Base-by-base conservation (phyloP, 2,888 invertebrate species). In the Spicauda simplicius region DNA sequence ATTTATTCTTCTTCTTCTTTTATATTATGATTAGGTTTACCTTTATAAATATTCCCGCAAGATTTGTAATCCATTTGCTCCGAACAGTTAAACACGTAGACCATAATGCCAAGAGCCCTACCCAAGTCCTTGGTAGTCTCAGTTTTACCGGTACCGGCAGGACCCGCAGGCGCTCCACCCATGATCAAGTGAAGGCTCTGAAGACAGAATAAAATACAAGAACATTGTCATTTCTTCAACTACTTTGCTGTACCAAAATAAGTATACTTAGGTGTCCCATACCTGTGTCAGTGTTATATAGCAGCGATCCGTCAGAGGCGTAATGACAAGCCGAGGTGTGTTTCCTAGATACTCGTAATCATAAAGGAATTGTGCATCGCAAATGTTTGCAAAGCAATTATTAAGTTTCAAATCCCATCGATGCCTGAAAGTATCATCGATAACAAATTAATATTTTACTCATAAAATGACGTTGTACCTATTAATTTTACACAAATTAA, bases 11-110 rank as follows among this genome's bases (percentile, higher is more conserved):
- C n/a, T n/a, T n/a, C n/a, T n/a, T n/a, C n/a, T n/a, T n/a, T n/a
- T n/a, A n/a, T n/a, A 8, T 33, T 33, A 50, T 19, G 57, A 45
- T 41, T 20, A 12, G 53, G 64, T n/a, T 11, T 70, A 82, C 95
- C 98, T 92, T 98, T 98, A 90, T 98, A 98, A 87, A 98, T 98
- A 84, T 97, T 98, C 30, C 97, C 98, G 75, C 98, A 97, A 1
- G 98, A 98, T 88, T 97, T 97, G 90, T 98, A 98, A 87, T 98
- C 98, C 98, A 98, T 98, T 93, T 98, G 98, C 84, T 98, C 98
- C 0, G 98, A 98, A 86, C 98, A 98, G 86, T 98, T 98, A 90
- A 98, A 98, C n/a, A 98, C 98, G 79, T 98, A 98, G 7, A 98
- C 98, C 98, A 98, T 98, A 82, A 98, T 97, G 52, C 98, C 99